Percentiles rank a stretch among this genome's conserved stretches.
Conservation (phyloP, 2,797 vertebrate genomes). For the Botia almorhae region DNA sequence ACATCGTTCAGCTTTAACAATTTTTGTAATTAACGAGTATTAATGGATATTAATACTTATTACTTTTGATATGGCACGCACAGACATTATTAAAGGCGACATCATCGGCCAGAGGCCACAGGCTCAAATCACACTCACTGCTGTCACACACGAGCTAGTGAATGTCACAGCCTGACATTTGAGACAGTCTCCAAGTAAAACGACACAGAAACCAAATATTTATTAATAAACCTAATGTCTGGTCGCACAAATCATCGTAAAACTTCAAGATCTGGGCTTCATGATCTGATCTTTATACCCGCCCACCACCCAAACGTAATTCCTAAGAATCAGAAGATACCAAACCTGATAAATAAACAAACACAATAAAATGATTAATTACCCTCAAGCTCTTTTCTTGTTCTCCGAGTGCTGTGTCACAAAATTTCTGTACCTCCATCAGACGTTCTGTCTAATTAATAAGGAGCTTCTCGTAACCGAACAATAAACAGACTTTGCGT, state of each 20-base stretch:
- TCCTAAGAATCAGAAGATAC: neutral
- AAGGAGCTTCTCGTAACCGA: neutral
- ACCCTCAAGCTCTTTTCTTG: neutral
- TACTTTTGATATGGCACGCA: neutral
- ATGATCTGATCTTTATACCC: neutral
- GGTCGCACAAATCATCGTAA: neutral
- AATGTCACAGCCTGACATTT: conserved; percentile 47
- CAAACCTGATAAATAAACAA: conserved; percentile 18
- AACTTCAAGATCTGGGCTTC: neutral
- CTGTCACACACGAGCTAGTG: conserved; percentile 21
- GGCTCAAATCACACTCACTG: conserved; percentile 34
- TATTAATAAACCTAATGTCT: neutral
- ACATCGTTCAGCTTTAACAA: neutral
- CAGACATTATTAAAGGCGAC: neutral
- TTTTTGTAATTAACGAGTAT: neutral
- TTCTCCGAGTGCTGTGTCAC: conserved; percentile 37
- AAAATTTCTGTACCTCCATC: conserved; percentile 39
- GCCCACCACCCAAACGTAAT: neutral
- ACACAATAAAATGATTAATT: conserved; percentile 22
- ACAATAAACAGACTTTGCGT: conserved; percentile 7
- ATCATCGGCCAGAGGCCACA: conserved; percentile 27
- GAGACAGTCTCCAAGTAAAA: conserved; percentile 6
- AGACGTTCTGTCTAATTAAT: conserved; percentile 6
- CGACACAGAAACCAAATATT: conserved; percentile 1
- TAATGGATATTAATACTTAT: neutral